phyloP scores from a whole-genome alignment of 30 jellyfish, hydroid and myxozoan genomes.

The Turritopsis rubra region DNA sequence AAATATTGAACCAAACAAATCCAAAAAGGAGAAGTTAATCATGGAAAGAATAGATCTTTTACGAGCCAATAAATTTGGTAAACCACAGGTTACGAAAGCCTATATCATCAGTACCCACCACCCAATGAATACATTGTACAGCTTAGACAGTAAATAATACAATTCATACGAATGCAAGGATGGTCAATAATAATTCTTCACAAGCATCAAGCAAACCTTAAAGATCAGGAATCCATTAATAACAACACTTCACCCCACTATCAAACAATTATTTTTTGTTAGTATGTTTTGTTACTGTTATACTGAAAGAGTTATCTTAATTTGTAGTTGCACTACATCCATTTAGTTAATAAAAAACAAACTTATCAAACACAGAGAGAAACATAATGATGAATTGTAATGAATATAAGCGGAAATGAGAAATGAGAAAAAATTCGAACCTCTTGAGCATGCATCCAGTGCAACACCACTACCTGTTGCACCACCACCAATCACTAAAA shows the following conservation, averaged over 20 bases:
- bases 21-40: neutral
- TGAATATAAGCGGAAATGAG: too few species aligned
- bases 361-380: neutral
- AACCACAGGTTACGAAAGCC: neutral
- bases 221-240: too few species aligned
- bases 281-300: too few species aligned
- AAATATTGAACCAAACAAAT: neutral
- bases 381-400: neutral
- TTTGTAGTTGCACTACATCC: too few species aligned
- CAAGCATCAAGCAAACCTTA: too few species aligned
- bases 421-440: conserved; percentile 42
- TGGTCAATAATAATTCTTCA: too few species aligned
- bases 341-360: too few species aligned
- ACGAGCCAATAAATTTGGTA: neutral
- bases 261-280: too few species aligned
- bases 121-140: neutral
- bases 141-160: neutral
- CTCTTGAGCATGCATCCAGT: conserved; percentile 86
- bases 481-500: conserved; percentile 98
- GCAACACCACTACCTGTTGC: conserved; percentile 99
- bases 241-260: too few species aligned
- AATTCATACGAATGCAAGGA: neutral
- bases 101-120: neutral
- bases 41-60: neutral
- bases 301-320: too few species aligned